Evolutionary conservation across 2,888 invertebrate genomes (phyloP), one percentile per base, ranked within the genome.

Genomic region (Cabera pusaria): DNA sequence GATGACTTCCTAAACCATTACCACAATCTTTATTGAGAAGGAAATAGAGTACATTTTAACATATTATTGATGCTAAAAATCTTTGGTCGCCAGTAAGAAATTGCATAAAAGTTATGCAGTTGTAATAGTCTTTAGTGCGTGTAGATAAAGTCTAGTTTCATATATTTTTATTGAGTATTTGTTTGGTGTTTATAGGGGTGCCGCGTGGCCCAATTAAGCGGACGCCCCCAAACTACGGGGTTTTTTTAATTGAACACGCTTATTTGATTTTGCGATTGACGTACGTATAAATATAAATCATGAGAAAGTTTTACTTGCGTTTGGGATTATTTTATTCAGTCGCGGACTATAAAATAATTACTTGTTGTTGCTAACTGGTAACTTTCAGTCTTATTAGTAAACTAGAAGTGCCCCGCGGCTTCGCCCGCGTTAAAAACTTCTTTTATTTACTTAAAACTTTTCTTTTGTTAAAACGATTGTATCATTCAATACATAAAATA

Each of bases 231-330:
- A 73, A 71, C 62, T 66, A 59, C 62, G 59, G 67, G 67, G 61
- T 66, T 56, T 68, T 66, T 76, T 78, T 83, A 84, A 85, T 83
- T 84, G 82, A 81, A 75, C 73, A 73, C 77, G 81, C 66, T 76
- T 78, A 78, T 83, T 83, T 83, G 80, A 75, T 70, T 79, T 72
- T 68, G 66, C 72, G 77, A 79, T 81, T 78, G 85, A 80, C 76
- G 74, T 75, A 50, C 40, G 39, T 48, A 49, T 45, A 53, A 44
- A 50, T 46, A 50, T 35, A 26, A 39, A 40, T 33, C 41, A 49
- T 46, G 50, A 25, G 51, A 41, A 49, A 44, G 44, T 50, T 41
- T 38, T 31, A 27, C 14, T 9, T 16, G 20, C 16, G 25, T 16
- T 16, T 8, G 16, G 39, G 34, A 25, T 33, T 40, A 39, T 27